Evolutionary conservation across 2,888 invertebrate genomes (phyloP), one percentile per base, ranked within the genome.

Genomic region (Himalopsyche kuldschensis): DNA sequence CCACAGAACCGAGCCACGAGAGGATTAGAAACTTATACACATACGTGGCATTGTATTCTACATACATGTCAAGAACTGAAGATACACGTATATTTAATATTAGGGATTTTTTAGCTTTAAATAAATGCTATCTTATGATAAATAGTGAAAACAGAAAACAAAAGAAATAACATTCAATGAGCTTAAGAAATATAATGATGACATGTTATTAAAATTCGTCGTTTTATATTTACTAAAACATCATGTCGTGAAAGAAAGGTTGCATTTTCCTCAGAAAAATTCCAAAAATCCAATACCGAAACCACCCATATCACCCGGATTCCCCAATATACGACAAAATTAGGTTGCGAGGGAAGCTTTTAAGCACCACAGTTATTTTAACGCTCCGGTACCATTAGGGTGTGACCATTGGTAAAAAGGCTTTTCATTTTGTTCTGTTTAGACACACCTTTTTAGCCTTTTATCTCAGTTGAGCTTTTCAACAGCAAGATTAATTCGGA

Each of bases 361-460:
- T 81, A 81, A 78, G 48, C 81, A 81, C 55, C 32, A 63, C 48
- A 75, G 81, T 81, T 76, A 81, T 81, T 81, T 81, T 81, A 63
- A 77, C 77, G 77, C 35, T 63, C 30, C 32, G 76, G 24, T 48
- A 41, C 55, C 75, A 41, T 78, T 75, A 76, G 83, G 83, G 83
- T 83, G 83, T 83, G 83, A 75, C 79, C 79, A 79, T 76, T 75
- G 79, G 55, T 47, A 20, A 27, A 69, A 80, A 46, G 31, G 81
- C 79, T 55, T 83, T 79, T 83, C 79, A 80, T 76, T 83, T 80
- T 55, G n/a, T 48, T 76, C 75, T 83, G 69, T 82, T 75, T 27
- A 32, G 75, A 79, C 83, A 79, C 83, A 80, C 83, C 83, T 79
- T 55, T 83, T 48, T 76, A 41, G 75, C 75, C 79, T 63, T 75